These are phyloP conservation scores for Pristionchus exspectatus DNA, from an alignment of 2,888 invertebrate genomes.

Conservation along the genomic window DNA sequence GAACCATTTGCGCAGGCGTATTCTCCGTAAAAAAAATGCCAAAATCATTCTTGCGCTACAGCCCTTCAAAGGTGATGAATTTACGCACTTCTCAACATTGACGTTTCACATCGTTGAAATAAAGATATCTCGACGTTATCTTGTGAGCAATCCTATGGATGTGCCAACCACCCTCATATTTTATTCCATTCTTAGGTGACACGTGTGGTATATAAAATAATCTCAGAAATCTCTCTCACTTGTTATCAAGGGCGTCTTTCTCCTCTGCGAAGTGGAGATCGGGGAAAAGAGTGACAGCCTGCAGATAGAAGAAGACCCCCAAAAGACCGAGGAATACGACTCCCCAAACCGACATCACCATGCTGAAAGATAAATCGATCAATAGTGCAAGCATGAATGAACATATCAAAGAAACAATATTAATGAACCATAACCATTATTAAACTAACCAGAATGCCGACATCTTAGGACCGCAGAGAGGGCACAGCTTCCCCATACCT, in stretches of 20 bases:
- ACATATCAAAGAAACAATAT: background rate
- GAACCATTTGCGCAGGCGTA: too few relatives aligned
- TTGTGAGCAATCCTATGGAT: too few relatives aligned
- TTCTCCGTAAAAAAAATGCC: too few relatives aligned
- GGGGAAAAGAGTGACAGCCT: constrained; percentile 78
- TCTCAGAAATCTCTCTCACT: constrained; percentile 17
- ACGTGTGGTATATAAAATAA: too few relatives aligned
- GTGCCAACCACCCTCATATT: too few relatives aligned
- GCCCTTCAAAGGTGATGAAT: too few relatives aligned
- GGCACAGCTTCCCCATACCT: constrained; percentile 75
- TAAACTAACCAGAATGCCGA: constrained; percentile 78
- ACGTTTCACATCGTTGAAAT: too few relatives aligned
- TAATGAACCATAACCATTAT: background rate
- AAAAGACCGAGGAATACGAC: constrained; percentile 77
- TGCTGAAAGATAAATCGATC: constrained; percentile 68
- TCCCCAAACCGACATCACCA: constrained; percentile 78
- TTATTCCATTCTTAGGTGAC: too few relatives aligned
- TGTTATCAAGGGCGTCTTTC: constrained; percentile 41
- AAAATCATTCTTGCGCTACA: too few relatives aligned
- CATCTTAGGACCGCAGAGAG: constrained; percentile 77
- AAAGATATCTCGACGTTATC: too few relatives aligned
- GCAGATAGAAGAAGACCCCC: constrained; percentile 78
- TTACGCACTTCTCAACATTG: too few relatives aligned
- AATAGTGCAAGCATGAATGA: background rate
- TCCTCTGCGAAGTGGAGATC: constrained; percentile 74